These are phyloP conservation scores for Atopsyche davidsoni DNA, from an alignment of 1,140 invertebrate species.

Conservation along the genomic window DNA sequence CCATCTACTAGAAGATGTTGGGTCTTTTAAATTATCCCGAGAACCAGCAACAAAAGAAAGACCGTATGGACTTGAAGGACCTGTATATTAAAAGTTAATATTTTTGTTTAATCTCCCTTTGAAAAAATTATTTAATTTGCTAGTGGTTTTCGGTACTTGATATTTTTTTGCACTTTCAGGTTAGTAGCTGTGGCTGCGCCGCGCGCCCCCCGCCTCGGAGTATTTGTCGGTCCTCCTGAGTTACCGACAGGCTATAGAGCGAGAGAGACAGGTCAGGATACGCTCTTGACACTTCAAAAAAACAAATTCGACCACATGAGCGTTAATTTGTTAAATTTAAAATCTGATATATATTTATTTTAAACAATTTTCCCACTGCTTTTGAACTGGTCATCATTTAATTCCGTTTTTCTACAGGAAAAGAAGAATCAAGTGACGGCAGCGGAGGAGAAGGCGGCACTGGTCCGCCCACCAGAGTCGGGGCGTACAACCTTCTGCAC, in stretches of 20 bases:
- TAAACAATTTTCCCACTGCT: neutral
- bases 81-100: no score
- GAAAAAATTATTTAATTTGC: no score
- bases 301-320: no score
- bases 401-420: slow-evolving; percentile 14
- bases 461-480: slow-evolving; percentile 21
- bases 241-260: slow-evolving; percentile 45
- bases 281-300: no score
- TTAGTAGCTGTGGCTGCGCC: slow-evolving; percentile 73
- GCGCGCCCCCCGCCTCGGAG: slow-evolving; percentile 63
- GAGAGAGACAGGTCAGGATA: slow-evolving; percentile 27
- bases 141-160: neutral
- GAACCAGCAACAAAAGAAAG: no score
- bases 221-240: slow-evolving; percentile 50
- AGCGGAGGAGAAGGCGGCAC: slow-evolving; percentile 19
- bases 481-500: slow-evolving; percentile 27
- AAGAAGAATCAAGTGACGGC: slow-evolving; percentile 29
- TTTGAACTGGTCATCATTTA: neutral
- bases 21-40: no score
- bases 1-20: no score
- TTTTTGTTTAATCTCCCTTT: no score
- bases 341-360: neutral
- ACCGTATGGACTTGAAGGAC: no score
- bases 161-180: slow-evolving; percentile 29
- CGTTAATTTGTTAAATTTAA: no score